A percentile compares a stretch with the other conserved stretches of the same genome.
phyloP scores from a whole-genome alignment of 2,888 invertebrate genomes.

The Syritta pipiens region DNA sequence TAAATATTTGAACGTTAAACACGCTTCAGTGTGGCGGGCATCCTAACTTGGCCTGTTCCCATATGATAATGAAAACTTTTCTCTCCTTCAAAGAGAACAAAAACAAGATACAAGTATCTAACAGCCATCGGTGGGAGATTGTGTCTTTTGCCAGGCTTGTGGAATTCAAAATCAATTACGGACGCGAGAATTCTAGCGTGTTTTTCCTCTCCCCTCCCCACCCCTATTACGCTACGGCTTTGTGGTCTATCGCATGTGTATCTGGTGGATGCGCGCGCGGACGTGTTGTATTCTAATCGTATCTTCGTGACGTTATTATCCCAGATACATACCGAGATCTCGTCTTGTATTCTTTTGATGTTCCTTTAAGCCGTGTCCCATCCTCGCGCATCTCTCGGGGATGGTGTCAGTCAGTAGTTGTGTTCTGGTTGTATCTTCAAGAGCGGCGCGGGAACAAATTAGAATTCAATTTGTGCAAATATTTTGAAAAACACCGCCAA shows the following conservation, averaged over 20 bases:
- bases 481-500: conserved; percentile 68
- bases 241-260: conserved; percentile 25
- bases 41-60: conserved; percentile 41
- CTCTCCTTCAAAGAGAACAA: background rate
- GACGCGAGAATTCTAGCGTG: conserved; percentile 55
- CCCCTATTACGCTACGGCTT: background rate
- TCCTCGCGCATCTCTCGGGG: too few species aligned
- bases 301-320: conserved; percentile 69
- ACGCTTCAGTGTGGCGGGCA: conserved; percentile 55
- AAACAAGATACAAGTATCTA: background rate
- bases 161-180: conserved; percentile 61
- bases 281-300: conserved; percentile 68
- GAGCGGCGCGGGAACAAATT: conserved; percentile 50
- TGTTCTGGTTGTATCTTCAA: background rate
- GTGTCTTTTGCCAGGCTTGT: background rate
- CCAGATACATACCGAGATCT: conserved; percentile 57
- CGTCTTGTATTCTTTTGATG: conserved; percentile 61
- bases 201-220: conserved; percentile 1
- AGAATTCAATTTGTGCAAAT: conserved; percentile 69
- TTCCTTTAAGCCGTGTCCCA: too few species aligned
- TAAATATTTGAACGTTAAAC: conserved; percentile 66
- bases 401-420: conserved; percentile 28
- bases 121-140: conserved; percentile 10
- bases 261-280: conserved; percentile 47
- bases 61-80: conserved; percentile 65